Evolutionary conservation across 2,113 vertebrate species (phyloP), one percentile per base, ranked within the genome.

Genomic region (Rhinogobius similis): DNA sequence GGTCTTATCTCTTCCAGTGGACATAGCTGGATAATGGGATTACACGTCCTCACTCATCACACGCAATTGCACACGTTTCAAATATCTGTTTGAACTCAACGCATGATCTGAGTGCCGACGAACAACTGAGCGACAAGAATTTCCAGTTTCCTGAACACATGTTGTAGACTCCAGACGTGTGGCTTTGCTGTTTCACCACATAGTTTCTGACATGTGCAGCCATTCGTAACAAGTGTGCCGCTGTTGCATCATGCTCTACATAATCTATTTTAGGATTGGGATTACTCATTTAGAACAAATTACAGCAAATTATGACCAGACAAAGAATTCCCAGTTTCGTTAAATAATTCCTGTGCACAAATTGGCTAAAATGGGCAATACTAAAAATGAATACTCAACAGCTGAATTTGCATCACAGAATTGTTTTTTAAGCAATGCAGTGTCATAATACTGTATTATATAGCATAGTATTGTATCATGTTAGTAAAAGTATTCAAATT

Each of bases 251-350:
- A 53, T 64, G 68, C 52, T 52, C 41, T 38, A 13, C 48, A 66
- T 66, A 43, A 78, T 79, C 62, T 77, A 66, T 66, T 76, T 77
- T 77, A 78, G 75, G 71, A 68, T 39, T 62, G 14, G 79, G 68
- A 83, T 82, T 52, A 83, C 68, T 72, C 52, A 36, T 69, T 82
- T 82, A 79, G 43, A 75, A 65, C 68, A 68, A 77, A 81, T 77
- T 64, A 77, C 66, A 32, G 73, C 70, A 18, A 43, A 38, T 55
- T 75, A 18, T 46, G 78, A 36, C 32, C 18, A 46, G 77, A 66
- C 43, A 67, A 71, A 59, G 41, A 58, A 78, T 36, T 10, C 32
- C 7, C 26, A 18, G 26, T 1, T 20, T 62, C 56, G 61, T 64
- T 55, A 52, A 50, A 67, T 70, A 21, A 39, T 79, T 69, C 11